Evolutionary conservation across 2,797 vertebrate genomes (phyloP), one percentile per base, ranked within the genome.

Genomic region (Toxotes lorentzi): DNA sequence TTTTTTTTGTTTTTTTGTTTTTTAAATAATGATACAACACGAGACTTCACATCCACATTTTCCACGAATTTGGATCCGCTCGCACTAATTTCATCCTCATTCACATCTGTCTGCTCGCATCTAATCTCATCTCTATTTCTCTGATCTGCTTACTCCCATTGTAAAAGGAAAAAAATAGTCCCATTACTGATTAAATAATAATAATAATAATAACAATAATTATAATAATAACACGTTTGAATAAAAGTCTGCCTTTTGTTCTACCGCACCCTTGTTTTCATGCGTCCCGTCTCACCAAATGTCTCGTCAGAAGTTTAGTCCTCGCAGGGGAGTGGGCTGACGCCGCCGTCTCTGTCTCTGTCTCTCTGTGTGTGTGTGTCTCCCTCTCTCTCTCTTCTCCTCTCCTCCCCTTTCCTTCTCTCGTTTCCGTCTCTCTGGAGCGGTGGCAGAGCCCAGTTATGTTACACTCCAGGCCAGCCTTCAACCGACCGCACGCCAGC

Each of bases 291-390:
- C 92, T 94, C 90, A 93, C 92, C 93, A 71, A 84, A 81, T 86
- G 10, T 73, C 77, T 88, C 57, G 62, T 82, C 78, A 76, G 89
- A 91, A 94, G 92, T 94, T 93, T 65, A 76, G 76, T 92, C 83
- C 72, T 87, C 77, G 77, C 72, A 21, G 78, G 72, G 70, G 76
- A 82, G 70, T 59, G 83, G 41, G 63, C 73, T 79, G 67, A 54
- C 57, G 63, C 66, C 41, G 79, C 74, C 48, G 73, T 83, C 59
- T 83, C 34, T 53, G 4, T 69, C 77, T 76, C 76, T 48, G 2
- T 70, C 74, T 70, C 73, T 68, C 67, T 53, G 5, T 51, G 2
- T 30, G 27, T 30, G 27, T 30, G 27, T 30, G 27, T 30, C 34
- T 51, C n/a, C 62, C 59, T 27, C 27, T 27, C 27, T 30, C 27